phyloP scores from a whole-genome alignment of 2,113 vertebrate genomes.

The Grammomys dolichurus region DNA sequence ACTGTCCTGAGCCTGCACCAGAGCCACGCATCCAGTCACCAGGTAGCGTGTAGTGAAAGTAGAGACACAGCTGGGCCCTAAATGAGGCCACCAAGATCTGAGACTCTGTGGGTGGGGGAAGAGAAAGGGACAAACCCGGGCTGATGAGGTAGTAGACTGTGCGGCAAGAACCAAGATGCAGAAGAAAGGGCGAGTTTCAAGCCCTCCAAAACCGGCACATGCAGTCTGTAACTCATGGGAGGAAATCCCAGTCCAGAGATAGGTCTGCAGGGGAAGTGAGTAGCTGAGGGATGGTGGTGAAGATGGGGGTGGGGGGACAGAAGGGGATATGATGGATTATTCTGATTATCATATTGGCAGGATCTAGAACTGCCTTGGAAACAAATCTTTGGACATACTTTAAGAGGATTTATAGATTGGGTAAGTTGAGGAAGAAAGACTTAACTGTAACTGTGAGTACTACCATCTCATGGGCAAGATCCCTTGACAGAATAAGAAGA shows the following conservation, averaged over 20 bases:
- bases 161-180: not conserved
- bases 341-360: not conserved
- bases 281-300: not conserved
- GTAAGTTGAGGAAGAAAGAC: not conserved
- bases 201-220: too few relatives aligned
- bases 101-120: slow-evolving; percentile 73
- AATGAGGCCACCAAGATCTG: not conserved
- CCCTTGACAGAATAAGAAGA: not conserved
- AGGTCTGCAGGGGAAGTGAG: not conserved
- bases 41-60: not conserved
- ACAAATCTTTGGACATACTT: not conserved
- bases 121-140: slow-evolving; percentile 68
- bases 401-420: not conserved
- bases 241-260: not conserved
- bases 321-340: not conserved
- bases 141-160: not conserved
- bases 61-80: slow-evolving; percentile 16
- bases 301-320: not conserved
- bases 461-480: not conserved
- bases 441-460: too few relatives aligned
- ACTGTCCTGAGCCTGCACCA: not conserved
- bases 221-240: not conserved
- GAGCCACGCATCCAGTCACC: not conserved
- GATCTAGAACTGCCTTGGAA: not conserved
- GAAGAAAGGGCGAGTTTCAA: not conserved